Percentiles rank a stretch among this genome's conserved stretches.
These are phyloP conservation scores for Rana temporaria DNA, from an alignment of 2,113 vertebrate genomes.

Conservation along the genomic window DNA sequence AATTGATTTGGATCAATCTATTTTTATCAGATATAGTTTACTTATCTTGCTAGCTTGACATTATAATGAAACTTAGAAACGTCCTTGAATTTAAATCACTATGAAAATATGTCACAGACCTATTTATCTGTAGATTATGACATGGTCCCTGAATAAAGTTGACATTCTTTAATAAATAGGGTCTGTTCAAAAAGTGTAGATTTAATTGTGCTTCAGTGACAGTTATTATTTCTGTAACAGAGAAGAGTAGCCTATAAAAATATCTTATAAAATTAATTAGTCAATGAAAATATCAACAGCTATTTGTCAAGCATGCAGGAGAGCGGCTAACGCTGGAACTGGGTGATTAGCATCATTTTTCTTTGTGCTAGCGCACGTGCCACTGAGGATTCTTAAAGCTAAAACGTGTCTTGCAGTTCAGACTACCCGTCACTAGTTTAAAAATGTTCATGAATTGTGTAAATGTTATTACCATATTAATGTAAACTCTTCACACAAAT, in stretches of 20 bases:
- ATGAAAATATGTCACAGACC: no score
- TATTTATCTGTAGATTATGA: background rate
- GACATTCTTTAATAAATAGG: background rate
- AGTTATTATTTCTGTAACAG: constrained; percentile 1
- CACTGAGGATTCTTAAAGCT: background rate
- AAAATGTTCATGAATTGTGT: background rate
- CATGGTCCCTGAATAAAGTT: background rate
- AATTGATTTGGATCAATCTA: no score
- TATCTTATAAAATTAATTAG: constrained; percentile 10
- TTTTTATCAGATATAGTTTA: no score
- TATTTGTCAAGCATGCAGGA: constrained; percentile 2
- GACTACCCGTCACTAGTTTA: no score
- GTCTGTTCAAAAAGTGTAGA: background rate
- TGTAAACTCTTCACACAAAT: background rate
- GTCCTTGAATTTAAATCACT: background rate
- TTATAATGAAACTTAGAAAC: no score
- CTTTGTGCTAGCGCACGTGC: background rate
- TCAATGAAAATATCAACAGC: background rate
- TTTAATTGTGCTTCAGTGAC: background rate
- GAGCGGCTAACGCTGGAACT: background rate
- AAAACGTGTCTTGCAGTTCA: background rate
- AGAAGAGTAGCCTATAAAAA: constrained; percentile 7
- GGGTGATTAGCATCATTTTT: constrained; percentile 11
- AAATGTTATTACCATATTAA: background rate
- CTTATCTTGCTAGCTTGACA: no score